Conservation (phyloP, 2,888 invertebrate species). For the Oligia fasciuncula region DNA sequence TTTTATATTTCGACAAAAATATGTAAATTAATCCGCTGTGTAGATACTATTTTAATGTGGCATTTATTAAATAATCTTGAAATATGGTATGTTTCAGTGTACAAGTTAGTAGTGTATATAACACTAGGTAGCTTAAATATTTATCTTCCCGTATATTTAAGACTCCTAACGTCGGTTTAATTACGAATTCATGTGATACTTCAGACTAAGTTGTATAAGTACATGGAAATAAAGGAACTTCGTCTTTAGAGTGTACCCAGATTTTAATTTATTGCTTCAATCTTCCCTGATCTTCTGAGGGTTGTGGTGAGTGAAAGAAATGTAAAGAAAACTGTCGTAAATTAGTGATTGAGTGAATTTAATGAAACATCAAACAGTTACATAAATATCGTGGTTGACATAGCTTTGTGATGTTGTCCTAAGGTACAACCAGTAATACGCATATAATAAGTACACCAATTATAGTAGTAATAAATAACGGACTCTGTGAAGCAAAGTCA, state of each 20-base stretch:
- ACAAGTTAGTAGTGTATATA: conserved; percentile 76
- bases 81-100: conserved; percentile 72
- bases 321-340: conserved; percentile 6
- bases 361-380: conserved; percentile 14
- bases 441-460: conserved; percentile 8
- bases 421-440: conserved; percentile 7
- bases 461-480: neutral
- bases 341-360: conserved; percentile 32
- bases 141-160: conserved; percentile 77
- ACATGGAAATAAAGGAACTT: conserved; percentile 84
- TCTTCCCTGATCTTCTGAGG: neutral
- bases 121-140: conserved; percentile 79
- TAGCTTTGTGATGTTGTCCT: conserved; percentile 2
- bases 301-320: neutral
- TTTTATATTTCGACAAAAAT: conserved; percentile 59
- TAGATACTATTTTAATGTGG: conserved; percentile 68
- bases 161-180: conserved; percentile 72
- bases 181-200: conserved; percentile 87
- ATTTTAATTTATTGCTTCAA: conserved; percentile 28
- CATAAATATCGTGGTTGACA: neutral
- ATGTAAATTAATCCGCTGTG: conserved; percentile 68
- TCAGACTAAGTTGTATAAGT: conserved; percentile 84
- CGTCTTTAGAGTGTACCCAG: conserved; percentile 68
- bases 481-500: conserved; percentile 13
- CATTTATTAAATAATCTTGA: conserved; percentile 81